phyloP scores from a whole-genome alignment of 2,888 invertebrate species.

The Cheilosia vulpina region DNA sequence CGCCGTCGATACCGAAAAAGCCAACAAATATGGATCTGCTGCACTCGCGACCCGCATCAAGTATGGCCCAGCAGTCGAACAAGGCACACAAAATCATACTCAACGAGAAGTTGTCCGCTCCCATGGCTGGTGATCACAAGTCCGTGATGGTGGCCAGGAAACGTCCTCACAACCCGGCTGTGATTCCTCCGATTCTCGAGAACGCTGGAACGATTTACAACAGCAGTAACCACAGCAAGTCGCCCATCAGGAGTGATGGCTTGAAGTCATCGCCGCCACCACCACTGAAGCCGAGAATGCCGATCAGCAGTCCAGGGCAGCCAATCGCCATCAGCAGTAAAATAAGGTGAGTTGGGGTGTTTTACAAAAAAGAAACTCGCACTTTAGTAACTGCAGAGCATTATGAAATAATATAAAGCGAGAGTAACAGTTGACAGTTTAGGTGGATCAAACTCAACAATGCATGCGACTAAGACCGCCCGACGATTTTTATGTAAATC shows the following conservation, averaged over 20 bases:
- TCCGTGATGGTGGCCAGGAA: slow-evolving; percentile 79
- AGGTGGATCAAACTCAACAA: no score
- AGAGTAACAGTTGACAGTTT: no score
- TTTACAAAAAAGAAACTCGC: neutral
- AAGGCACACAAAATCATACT: slow-evolving; percentile 79
- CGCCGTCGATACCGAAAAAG: slow-evolving; percentile 82
- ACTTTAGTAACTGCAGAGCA: no score
- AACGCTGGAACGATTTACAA: slow-evolving; percentile 68
- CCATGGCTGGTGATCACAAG: slow-evolving; percentile 61
- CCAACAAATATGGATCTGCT: slow-evolving; percentile 80
- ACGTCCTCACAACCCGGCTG: slow-evolving; percentile 81
- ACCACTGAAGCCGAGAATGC: slow-evolving; percentile 82
- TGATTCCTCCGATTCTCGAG: slow-evolving; percentile 80
- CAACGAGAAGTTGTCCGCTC: slow-evolving; percentile 77
- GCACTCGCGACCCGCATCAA: slow-evolving; percentile 79
- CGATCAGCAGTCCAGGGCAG: slow-evolving; percentile 63
- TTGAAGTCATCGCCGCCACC: slow-evolving; percentile 80
- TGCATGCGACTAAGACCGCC: no score
- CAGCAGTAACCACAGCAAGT: slow-evolving; percentile 24
- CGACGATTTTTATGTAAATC: no score
- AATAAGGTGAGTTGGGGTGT: slow-evolving; percentile 79
- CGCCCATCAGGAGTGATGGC: slow-evolving; percentile 45
- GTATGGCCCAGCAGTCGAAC: slow-evolving; percentile 78
- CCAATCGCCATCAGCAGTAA: slow-evolving; percentile 78
- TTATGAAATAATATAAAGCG: no score